Conservation (phyloP, 2,888 invertebrate species). For the Diarsia brunnea region DNA sequence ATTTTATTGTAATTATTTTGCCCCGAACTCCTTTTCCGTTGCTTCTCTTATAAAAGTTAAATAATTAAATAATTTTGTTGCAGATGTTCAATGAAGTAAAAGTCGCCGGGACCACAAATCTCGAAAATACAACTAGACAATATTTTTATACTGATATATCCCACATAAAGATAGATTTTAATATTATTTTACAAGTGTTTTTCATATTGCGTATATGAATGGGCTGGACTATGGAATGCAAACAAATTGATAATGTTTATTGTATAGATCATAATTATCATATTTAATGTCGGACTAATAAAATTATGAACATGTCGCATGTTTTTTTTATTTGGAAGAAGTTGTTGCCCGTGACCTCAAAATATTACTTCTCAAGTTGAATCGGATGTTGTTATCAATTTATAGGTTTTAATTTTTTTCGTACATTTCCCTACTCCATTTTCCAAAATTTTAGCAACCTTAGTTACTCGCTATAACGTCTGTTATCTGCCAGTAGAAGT, state of each 20-base stretch:
- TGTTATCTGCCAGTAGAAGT: too few species aligned
- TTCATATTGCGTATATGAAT: slow-evolving; percentile 82
- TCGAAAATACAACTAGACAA: slow-evolving; percentile 17
- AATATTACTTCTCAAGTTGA: too few species aligned
- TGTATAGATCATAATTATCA: slow-evolving; percentile 67
- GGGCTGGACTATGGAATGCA: slow-evolving; percentile 51
- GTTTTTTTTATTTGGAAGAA: slow-evolving; percentile 41
- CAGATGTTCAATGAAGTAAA: slow-evolving; percentile 8
- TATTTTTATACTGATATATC: slow-evolving; percentile 63
- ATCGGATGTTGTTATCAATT: too few species aligned
- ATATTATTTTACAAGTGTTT: slow-evolving; percentile 65
- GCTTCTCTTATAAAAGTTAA: too few species aligned
- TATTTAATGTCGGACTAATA: slow-evolving; percentile 67
- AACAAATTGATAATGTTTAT: slow-evolving; percentile 69
- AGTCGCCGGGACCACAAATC: slow-evolving; percentile 16
- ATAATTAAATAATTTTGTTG: not conserved
- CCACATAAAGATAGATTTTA: slow-evolving; percentile 63
- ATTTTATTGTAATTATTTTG: too few species aligned
- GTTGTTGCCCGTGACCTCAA: too few species aligned
- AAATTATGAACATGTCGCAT: slow-evolving; percentile 53
- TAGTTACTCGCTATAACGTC: too few species aligned
- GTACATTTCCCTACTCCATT: too few species aligned
- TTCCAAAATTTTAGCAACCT: too few species aligned
- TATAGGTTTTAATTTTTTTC: too few species aligned
- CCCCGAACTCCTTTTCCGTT: too few species aligned